phyloP scores from a whole-genome alignment of 2,888 invertebrate genomes.

The Orgyia antiqua region DNA sequence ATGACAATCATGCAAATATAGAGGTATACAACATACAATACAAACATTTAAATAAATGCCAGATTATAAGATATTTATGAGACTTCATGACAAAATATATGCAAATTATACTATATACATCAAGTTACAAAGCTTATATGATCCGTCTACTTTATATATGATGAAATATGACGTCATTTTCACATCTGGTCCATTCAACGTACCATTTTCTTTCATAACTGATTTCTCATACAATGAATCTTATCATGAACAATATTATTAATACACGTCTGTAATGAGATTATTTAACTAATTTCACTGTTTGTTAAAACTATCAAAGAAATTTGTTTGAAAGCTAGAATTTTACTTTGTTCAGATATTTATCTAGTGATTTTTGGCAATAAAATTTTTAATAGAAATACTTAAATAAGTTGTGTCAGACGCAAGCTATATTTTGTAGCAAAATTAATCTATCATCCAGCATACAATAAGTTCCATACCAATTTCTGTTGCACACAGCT shows the following conservation, averaged over 20 bases:
- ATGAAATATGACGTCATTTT: slow-evolving; percentile 26
- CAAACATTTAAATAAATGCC: slow-evolving; percentile 48
- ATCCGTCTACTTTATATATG: slow-evolving; percentile 30
- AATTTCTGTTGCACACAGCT: slow-evolving; percentile 71
- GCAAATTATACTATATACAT: slow-evolving; percentile 37
- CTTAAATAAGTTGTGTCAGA: slow-evolving; percentile 45
- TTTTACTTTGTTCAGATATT: neutral
- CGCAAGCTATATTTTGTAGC: slow-evolving; percentile 53
- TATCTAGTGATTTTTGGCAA: too few relatives aligned
- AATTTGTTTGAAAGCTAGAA: neutral
- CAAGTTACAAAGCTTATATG: slow-evolving; percentile 39
- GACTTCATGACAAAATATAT: slow-evolving; percentile 23
- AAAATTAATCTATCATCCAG: slow-evolving; percentile 61
- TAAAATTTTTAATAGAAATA: slow-evolving; percentile 15
- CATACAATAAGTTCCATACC: slow-evolving; percentile 66
- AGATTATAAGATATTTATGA: slow-evolving; percentile 30
- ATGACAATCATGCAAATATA: slow-evolving; percentile 22
- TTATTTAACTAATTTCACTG: too few relatives aligned
- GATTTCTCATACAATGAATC: slow-evolving; percentile 18
- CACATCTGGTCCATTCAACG: slow-evolving; percentile 27
- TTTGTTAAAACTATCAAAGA: neutral
- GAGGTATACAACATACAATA: slow-evolving; percentile 28
- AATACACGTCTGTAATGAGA: slow-evolving; percentile 15
- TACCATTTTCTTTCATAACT: slow-evolving; percentile 16
- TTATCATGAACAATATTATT: slow-evolving; percentile 11